Percentiles rank a stretch among this genome's conserved stretches.
These are phyloP conservation scores for Zosterops japonicus DNA, from an alignment of 2,113 vertebrate species.

Conservation along the genomic window DNA sequence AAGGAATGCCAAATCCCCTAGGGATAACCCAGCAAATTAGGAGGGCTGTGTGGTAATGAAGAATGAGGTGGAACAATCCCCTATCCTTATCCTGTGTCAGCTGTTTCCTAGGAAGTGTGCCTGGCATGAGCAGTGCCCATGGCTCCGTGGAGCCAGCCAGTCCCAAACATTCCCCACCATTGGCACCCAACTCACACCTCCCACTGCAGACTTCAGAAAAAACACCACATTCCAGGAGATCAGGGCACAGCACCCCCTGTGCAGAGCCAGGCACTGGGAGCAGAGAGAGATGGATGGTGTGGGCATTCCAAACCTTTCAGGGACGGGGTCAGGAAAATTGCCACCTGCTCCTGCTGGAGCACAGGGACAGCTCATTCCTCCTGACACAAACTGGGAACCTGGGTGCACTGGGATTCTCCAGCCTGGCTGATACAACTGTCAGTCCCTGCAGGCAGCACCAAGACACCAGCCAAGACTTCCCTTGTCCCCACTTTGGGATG, in stretches of 20 bases:
- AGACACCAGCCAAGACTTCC: neutral
- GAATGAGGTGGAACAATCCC: neutral
- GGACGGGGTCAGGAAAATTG: neutral
- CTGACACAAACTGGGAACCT: neutral
- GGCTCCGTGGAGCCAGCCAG: neutral
- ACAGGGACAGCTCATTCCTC: neutral
- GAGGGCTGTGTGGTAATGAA: neutral
- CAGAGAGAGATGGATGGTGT: neutral
- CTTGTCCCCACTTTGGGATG: fast-evolving
- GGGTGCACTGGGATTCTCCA: neutral
- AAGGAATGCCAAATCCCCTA: neutral
- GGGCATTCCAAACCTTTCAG: neutral
- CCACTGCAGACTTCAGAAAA: neutral
- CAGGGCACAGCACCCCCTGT: neutral
- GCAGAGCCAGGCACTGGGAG: neutral
- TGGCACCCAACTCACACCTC: neutral
- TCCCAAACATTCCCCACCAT: neutral
- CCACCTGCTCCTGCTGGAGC: neutral
- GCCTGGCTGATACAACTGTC: neutral
- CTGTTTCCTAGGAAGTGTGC: neutral
- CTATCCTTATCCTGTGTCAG: neutral
- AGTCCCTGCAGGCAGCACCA: neutral
- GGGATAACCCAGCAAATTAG: neutral
- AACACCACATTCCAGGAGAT: neutral
- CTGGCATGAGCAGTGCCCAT: fast-evolving